Conservation (phyloP, 1,140 invertebrate genomes). For the Bombus sylvicola region DNA sequence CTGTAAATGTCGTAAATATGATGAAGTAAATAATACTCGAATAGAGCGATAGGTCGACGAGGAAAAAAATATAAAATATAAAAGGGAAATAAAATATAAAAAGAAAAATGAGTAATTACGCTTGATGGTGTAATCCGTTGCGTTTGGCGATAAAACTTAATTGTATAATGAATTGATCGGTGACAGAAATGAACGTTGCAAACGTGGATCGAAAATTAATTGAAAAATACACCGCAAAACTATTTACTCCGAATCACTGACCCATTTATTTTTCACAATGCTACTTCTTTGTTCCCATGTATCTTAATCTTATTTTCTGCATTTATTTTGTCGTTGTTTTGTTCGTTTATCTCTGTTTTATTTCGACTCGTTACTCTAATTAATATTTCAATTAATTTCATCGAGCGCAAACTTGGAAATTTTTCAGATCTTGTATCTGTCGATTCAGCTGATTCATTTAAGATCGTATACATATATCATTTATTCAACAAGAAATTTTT, state of each 20-base stretch:
- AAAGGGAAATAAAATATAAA: not conserved
- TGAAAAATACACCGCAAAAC: not conserved
- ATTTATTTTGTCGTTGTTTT: not conserved
- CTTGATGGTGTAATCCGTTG: not conserved
- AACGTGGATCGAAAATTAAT: not conserved
- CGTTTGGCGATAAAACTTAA: constrained; percentile 10
- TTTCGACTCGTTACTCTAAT: not conserved
- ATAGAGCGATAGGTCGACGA: not conserved
- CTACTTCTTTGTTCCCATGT: not conserved
- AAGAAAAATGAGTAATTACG: constrained; percentile 11
- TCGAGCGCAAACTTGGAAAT: not conserved
- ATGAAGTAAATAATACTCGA: too few relatives aligned
- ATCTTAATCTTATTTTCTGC: not conserved
- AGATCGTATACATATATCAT: not conserved
- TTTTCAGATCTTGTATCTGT: not conserved
- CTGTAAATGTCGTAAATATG: not conserved
- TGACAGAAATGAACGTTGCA: not conserved
- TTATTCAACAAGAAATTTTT: not conserved
- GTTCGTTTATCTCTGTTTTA: not conserved
- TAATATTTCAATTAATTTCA: not conserved
- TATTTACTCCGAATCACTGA: not conserved
- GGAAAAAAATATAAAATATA: not conserved
- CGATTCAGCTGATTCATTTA: not conserved
- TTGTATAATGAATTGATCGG: constrained; percentile 6
- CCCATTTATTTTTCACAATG: not conserved